Base-by-base conservation (phyloP, 2,888 invertebrate species). In the Agonopterix arenella region DNA sequence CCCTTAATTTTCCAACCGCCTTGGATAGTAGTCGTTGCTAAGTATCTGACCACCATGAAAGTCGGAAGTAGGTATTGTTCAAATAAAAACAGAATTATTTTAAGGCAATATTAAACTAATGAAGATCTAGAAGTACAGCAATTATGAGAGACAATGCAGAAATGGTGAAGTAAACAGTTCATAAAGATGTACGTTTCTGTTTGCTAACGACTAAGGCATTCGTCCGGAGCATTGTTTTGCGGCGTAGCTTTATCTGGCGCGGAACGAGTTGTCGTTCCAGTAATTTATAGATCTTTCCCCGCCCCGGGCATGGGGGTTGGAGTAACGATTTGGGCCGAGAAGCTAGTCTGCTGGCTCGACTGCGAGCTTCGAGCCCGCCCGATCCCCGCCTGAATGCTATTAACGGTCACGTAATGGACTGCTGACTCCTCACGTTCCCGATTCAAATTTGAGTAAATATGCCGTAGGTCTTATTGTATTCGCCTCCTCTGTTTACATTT, bases 241-340 rank as follows among this genome's bases (percentile, higher is more conserved):
- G 83, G 81, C 77, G 77, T 75, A 75, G 83, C 83, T 81, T 85
- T 84, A 86, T 85, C 84, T 85, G 81, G 80, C 77, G 73, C 73
- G 73, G 81, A 85, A 84, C 82, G 81, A 84, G 83, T 84, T 85
- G 84, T 84, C 85, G 82, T 86, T 84, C 62, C 73, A 73, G 79
- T 86, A 84, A 86, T 85, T 86, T 86, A 88, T 88, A 84, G 85
- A 82, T 80, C 70, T 80, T 77, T 76, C 78, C 76, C 82, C 82
- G 84, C 84, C 82, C 75, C 79, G 63, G 78, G 82, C 79, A 16
- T 40, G 40, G n/a, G n/a, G 40, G n/a, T 43, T 63, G 62, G 67
- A 72, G 72, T 74, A 76, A 76, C 80, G 73, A 76, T 76, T 76
- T 64, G 72, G 69, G 65, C 66, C 67, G 73, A 68, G 68, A 66